Percentiles rank a stretch among this genome's conserved stretches.
phyloP scores from a whole-genome alignment of 2,888 invertebrate species.

The Apocheima hispidaria region DNA sequence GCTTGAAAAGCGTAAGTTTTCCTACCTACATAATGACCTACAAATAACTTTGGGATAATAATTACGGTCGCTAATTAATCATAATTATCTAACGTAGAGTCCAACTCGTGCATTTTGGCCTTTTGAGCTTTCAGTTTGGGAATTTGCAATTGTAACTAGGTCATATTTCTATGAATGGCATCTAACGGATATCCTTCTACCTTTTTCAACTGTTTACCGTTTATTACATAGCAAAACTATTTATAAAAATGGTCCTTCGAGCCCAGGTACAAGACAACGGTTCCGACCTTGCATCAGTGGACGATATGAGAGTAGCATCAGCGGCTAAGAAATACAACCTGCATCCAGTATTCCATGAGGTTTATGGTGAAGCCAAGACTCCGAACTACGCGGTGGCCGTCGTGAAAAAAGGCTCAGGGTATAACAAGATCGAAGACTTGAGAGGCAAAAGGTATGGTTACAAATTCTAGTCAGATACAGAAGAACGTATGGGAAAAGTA shows the following conservation, averaged over 20 bases:
- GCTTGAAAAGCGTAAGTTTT: slow-evolving; percentile 86
- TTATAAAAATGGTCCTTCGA: slow-evolving; percentile 9
- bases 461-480: too few relatives aligned
- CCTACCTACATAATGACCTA: neutral
- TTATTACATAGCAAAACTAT: too few relatives aligned
- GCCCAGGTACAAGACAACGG: slow-evolving; percentile 87
- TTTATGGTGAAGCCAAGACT: slow-evolving; percentile 84
- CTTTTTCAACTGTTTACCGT: too few relatives aligned
- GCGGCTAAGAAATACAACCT: slow-evolving; percentile 85
- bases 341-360: slow-evolving; percentile 88
- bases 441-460: slow-evolving; percentile 87
- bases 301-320: slow-evolving; percentile 85
- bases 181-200: too few relatives aligned
- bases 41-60: neutral
- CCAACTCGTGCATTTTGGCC: neutral
- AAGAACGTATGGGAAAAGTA: neutral
- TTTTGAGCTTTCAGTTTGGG: too few relatives aligned
- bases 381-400: slow-evolving; percentile 89
- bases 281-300: slow-evolving; percentile 90
- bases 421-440: slow-evolving; percentile 86
- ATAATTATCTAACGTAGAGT: too few relatives aligned
- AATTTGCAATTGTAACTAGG: too few relatives aligned
- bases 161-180: too few relatives aligned
- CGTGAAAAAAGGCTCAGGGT: slow-evolving; percentile 85
- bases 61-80: neutral